These are phyloP conservation scores for Sphaerodactylus townsendi DNA, from an alignment of 2,113 vertebrate species.

Conservation along the genomic window DNA sequence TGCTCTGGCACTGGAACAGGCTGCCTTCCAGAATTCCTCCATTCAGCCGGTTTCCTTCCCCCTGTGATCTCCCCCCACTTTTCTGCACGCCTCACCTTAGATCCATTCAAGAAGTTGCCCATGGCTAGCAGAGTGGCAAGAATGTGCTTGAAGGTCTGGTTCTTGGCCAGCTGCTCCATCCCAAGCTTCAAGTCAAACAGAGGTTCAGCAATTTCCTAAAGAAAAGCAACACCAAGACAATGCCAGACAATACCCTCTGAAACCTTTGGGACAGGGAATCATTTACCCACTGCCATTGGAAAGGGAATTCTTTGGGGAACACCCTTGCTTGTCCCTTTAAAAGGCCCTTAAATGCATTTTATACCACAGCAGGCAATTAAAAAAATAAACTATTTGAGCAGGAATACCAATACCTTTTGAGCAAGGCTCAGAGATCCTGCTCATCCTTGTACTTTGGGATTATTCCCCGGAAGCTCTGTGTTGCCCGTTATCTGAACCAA, in stretches of 20 bases:
- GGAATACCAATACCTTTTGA: too few relatives aligned
- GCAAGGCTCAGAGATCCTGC: too few relatives aligned
- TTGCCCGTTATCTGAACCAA: too few relatives aligned
- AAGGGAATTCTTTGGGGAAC: too few relatives aligned
- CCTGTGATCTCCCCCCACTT: background rate
- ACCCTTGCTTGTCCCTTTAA: background rate
- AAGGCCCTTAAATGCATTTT: too few relatives aligned
- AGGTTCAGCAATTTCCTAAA: slow-evolving; percentile 94
- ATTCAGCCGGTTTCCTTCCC: too few relatives aligned
- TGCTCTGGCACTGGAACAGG: too few relatives aligned
- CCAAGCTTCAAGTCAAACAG: slow-evolving; percentile 97
- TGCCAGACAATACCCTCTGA: background rate
- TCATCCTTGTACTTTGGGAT: too few relatives aligned
- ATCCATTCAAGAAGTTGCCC: slow-evolving; percentile 96
- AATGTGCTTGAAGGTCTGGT: slow-evolving; percentile 90
- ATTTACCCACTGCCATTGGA: background rate
- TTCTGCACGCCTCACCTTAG: slow-evolving; percentile 83
- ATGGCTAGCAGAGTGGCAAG: slow-evolving; percentile 93
- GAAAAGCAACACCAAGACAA: slow-evolving; percentile 42
- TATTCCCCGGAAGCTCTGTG: too few relatives aligned
- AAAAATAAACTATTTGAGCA: too few relatives aligned
- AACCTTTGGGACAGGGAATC: slow-evolving; percentile 8
- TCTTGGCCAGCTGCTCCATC: slow-evolving; percentile 96
- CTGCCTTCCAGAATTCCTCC: too few relatives aligned
- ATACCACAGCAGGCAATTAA: too few relatives aligned